Conservation (phyloP, 2,113 vertebrate species). For the Cyanoramphus novaezelandiae region DNA sequence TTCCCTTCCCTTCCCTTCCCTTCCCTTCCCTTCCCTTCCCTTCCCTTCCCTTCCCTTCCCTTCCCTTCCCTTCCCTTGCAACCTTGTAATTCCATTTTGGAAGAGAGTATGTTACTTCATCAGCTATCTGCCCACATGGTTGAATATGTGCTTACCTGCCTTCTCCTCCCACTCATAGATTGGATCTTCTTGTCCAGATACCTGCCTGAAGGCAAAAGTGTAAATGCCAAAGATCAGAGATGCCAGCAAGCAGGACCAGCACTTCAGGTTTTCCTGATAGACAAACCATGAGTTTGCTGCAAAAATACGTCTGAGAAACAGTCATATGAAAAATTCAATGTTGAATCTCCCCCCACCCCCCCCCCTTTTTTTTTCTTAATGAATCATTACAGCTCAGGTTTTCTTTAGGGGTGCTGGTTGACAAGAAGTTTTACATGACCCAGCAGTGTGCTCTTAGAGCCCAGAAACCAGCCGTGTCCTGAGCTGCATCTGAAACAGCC, state of each 20-base stretch:
- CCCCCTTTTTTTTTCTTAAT: rapidly evolving
- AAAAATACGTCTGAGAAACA: background rate
- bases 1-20: too few relatives aligned
- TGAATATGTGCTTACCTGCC: background rate
- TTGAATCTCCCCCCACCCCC: background rate
- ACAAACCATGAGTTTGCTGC: background rate
- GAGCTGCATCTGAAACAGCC: background rate
- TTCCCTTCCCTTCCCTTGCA: too few relatives aligned
- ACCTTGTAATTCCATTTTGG: background rate
- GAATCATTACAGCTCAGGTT: background rate
- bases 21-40: too few relatives aligned
- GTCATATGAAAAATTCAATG: background rate
- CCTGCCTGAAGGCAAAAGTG: background rate
- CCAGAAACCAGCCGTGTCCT: background rate
- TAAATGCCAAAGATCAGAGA: background rate
- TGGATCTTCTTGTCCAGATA: background rate
- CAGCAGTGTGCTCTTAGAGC: background rate
- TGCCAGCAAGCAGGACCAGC: background rate
- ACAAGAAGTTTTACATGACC: too few relatives aligned
- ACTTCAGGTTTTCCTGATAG: background rate
- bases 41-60: too few relatives aligned
- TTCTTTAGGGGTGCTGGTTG: background rate
- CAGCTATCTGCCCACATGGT: background rate
- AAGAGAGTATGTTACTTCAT: background rate
- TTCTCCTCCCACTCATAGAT: background rate